phyloP scores from a whole-genome alignment of 2,113 vertebrate species.

The Plecturocebus donacophilus region DNA sequence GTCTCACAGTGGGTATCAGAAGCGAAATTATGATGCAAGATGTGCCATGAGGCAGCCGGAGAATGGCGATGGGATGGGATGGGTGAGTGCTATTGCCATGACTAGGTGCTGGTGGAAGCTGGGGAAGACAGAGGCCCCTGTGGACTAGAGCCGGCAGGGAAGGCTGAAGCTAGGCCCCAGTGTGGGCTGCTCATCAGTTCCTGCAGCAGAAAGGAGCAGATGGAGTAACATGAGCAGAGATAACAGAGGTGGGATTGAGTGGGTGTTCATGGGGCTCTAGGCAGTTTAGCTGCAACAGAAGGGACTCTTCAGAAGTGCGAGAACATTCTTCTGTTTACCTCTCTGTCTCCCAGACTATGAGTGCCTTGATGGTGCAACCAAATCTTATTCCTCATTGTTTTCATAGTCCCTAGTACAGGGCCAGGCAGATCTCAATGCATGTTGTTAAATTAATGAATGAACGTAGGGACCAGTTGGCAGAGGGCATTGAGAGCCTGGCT shows the following conservation, averaged over 20 bases:
- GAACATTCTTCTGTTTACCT: constrained; percentile 20
- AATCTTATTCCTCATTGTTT: constrained; percentile 22
- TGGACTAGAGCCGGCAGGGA: background rate
- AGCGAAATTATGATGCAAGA: background rate
- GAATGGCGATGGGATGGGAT: background rate
- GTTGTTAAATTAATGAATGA: background rate
- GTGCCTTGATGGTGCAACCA: background rate
- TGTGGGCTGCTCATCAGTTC: constrained; percentile 20
- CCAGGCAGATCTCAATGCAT: background rate
- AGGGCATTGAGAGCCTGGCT: background rate
- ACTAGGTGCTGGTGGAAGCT: background rate
- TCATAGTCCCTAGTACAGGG: background rate
- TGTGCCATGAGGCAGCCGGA: background rate
- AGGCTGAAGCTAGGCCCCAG: background rate
- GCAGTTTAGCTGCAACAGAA: constrained; percentile 49
- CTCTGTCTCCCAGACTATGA: constrained; percentile 38
- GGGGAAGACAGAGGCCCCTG: background rate
- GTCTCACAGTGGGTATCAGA: background rate
- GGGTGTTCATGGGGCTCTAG: background rate
- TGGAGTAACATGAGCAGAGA: constrained; percentile 22
- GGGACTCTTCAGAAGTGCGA: background rate
- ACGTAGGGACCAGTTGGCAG: background rate
- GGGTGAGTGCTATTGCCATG: accelerated
- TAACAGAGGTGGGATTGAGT: constrained; percentile 60
- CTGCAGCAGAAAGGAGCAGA: constrained; percentile 56